Base-by-base conservation (phyloP, 2,797 vertebrate genomes). In the Merluccius polli region DNA sequence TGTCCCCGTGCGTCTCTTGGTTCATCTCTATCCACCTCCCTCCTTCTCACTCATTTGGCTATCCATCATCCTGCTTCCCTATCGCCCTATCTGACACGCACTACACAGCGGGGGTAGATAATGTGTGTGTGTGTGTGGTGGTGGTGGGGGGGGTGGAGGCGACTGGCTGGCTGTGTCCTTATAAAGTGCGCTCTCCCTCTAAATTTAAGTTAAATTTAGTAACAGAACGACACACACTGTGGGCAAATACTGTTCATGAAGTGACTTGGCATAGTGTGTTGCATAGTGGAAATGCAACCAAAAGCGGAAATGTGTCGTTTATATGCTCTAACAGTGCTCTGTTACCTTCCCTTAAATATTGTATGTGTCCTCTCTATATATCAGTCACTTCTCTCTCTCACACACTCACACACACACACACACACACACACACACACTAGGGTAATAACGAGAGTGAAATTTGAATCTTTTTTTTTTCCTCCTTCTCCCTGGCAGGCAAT, bases 401-500 rank as follows among this genome's bases (percentile, higher is more conserved):
- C 41, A 16, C 41, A 44, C 15, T 15, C 41, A 44, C 41, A 18
- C 41, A 44, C 41, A 18, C 15, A 44, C 12, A 16, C 1, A 44
- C 41, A 44, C 41, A 44, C 41, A 16, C 41, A 44, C 41, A 38
- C 36, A 38, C 36, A 38, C 36, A 38, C 36, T 59, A 3, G 16
- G 52, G 3, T 59, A 59, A 59, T 59, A n/a, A 6, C 10, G n/a
- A 59, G 52, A 9, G 24, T 6, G 52, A 68, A 12, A 24, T 1
- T 30, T 70, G 30, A 30, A 70, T 6, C 1, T 5, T 27, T 30
- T 33, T 21, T 70, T 33, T 21, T 33, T 21, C 30, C 33, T 30
- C 31, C 68, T 70, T 88, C 69, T 82, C 31, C 85, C 73, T 93
- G 88, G 72, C 89, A 99, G 97, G 97, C 97, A 95, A 99, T 98